A percentile compares a stretch with the other conserved stretches of the same genome.
phyloP scores from a whole-genome alignment of 2,888 invertebrate genomes.

The Maniola hyperantus region DNA sequence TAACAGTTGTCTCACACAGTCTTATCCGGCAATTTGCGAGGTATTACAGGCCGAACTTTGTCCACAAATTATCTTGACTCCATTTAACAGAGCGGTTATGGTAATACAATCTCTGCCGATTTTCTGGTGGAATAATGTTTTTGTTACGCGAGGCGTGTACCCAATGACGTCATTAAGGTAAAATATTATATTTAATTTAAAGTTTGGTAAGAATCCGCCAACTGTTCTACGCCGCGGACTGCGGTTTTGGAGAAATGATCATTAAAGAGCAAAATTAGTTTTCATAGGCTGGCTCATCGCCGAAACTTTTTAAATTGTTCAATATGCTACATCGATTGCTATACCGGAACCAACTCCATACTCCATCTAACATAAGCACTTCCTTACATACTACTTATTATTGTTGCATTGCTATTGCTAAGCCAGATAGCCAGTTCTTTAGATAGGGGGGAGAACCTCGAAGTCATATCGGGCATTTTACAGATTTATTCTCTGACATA shows the following conservation, averaged over 20 bases:
- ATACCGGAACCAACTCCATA: too few relatives aligned
- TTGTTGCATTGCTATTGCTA: too few relatives aligned
- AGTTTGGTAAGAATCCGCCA: slow-evolving; percentile 46
- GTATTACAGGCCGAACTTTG: slow-evolving; percentile 80
- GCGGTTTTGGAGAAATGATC: slow-evolving; percentile 50
- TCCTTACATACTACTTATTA: too few relatives aligned
- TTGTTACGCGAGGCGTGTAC: slow-evolving; percentile 67
- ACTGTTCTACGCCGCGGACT: slow-evolving; percentile 47
- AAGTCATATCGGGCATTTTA: too few relatives aligned
- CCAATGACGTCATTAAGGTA: slow-evolving; percentile 69
- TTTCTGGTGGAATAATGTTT: slow-evolving; percentile 67
- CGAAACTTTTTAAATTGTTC: not conserved
- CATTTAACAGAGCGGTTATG: slow-evolving; percentile 81
- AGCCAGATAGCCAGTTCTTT: too few relatives aligned
- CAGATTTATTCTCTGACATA: too few relatives aligned
- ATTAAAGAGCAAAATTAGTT: slow-evolving; percentile 58
- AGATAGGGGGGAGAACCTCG: too few relatives aligned
- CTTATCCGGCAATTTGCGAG: slow-evolving; percentile 82
- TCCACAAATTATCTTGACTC: slow-evolving; percentile 81
- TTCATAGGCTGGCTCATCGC: not conserved
- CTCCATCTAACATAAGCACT: too few relatives aligned
- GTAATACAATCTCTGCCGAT: slow-evolving; percentile 76
- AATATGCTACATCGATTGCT: too few relatives aligned
- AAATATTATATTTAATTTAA: slow-evolving; percentile 59
- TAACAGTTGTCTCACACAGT: slow-evolving; percentile 83